These are phyloP conservation scores for Torymus texanus DNA, from an alignment of 2,888 invertebrate genomes.

Conservation along the genomic window DNA sequence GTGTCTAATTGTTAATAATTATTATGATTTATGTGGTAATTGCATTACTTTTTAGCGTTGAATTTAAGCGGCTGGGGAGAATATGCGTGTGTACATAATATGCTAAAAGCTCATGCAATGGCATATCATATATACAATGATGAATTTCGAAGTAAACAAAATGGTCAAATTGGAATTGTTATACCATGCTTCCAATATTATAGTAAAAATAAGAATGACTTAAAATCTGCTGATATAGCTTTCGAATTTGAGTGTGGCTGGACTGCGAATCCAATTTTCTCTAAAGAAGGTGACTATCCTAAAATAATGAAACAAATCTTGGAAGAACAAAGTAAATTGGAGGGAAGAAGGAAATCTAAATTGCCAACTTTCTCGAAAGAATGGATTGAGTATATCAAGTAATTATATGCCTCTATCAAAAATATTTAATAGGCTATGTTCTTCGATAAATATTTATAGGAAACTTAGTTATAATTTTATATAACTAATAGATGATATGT, in stretches of 20 bases:
- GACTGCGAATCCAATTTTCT: slow-evolving; percentile 76
- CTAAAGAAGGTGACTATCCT: slow-evolving; percentile 77
- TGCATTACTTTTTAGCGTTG: slow-evolving; percentile 62
- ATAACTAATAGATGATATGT: too few relatives aligned
- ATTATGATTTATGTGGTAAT: too few relatives aligned
- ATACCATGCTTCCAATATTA: slow-evolving; percentile 49
- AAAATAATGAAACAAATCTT: slow-evolving; percentile 75
- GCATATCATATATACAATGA: slow-evolving; percentile 81
- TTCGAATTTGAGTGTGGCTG: slow-evolving; percentile 75
- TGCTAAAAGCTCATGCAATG: slow-evolving; percentile 84
- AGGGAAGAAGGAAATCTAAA: slow-evolving; percentile 74
- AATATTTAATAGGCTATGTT: too few relatives aligned
- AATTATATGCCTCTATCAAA: not conserved
- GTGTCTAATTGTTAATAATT: too few relatives aligned
- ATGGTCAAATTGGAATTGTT: slow-evolving; percentile 74
- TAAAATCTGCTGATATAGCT: slow-evolving; percentile 50
- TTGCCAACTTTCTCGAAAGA: slow-evolving; percentile 75
- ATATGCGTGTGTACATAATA: slow-evolving; percentile 84
- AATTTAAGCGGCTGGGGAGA: slow-evolving; percentile 77
- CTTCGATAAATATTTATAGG: too few relatives aligned
- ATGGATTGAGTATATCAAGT: slow-evolving; percentile 78
- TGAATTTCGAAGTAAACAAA: slow-evolving; percentile 78
- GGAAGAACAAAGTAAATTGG: slow-evolving; percentile 71
- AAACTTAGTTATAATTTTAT: too few relatives aligned
- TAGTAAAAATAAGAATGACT: slow-evolving; percentile 58